These are phyloP conservation scores for Drosophila rellima DNA, from an alignment of 2,888 invertebrate species.

Conservation along the genomic window DNA sequence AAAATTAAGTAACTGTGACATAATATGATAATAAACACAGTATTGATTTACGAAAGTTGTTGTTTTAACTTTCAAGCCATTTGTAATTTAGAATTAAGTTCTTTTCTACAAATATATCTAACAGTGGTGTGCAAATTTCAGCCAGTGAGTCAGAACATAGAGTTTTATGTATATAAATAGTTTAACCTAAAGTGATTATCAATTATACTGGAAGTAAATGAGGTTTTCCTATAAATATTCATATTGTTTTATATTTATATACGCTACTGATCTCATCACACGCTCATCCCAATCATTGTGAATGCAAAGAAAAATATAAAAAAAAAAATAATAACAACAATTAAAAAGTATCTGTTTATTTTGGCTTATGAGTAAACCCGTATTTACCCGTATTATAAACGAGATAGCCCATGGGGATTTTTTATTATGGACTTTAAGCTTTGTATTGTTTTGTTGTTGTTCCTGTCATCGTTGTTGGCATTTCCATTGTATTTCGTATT, in stretches of 20 bases:
- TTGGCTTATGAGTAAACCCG: slow-evolving; percentile 21
- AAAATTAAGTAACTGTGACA: no score
- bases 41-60: no score
- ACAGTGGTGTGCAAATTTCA: no score
- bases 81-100: no score
- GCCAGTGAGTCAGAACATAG: no score
- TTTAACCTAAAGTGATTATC: not conserved
- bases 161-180: no score
- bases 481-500: slow-evolving; percentile 9
- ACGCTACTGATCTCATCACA: slow-evolving; percentile 1
- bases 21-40: no score
- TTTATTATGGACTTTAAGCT: slow-evolving; percentile 8
- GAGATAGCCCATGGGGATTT: slow-evolving; percentile 5
- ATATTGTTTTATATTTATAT: not conserved
- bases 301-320: not conserved
- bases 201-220: not conserved
- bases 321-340: slow-evolving; percentile 5
- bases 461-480: slow-evolving; percentile 1
- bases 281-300: not conserved
- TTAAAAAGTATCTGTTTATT: slow-evolving; percentile 21
- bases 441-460: not conserved
- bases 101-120: no score
- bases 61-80: no score
- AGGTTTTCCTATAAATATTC: not conserved
- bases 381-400: slow-evolving; percentile 18